Base-by-base conservation (phyloP, 2,888 invertebrate species). In the Hoplodrina ambigua region DNA sequence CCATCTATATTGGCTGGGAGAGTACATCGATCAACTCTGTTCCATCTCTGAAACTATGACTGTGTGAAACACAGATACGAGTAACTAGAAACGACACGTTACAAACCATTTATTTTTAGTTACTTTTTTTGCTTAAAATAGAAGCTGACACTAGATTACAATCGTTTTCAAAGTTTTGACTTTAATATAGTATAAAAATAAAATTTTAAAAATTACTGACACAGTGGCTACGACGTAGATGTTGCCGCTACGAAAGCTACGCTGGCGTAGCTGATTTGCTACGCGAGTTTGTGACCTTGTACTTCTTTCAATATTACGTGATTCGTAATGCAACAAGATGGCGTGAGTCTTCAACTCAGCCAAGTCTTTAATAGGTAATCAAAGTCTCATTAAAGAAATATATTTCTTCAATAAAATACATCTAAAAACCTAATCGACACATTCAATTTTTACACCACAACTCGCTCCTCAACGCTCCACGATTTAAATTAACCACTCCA, bases 31-130 rank as follows among this genome's bases (percentile, higher is more conserved):
- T 83, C 81, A 83, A 81, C 62, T 68, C 44, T 19, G 67, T 58
- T 65, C 50, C 72, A 72, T 59, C 56, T 73, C 70, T 80, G 25
- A 69, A 83, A 82, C 78, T 81, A 83, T 78, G 67, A 75, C 68
- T 66, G 59, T 30, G 55, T 30, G 59, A n/a, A 55, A 55, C 65
- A 41, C 15, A 46, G 55, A 60, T 57, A 41, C 10, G 2, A 37
- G 20, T 8, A 1, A 10, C 68, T 83, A n/a, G 74, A 77, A 68
- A 41, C 17, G 57, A 30, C 20, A 41, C 11, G 13, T 13, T 13
- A 41, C 13, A 41, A 37, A 37, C 37, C 7, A 8, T 8, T 1
- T 8, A 37, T 1, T 37, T 37, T 8, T 33, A 33, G 33, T 0
- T 6, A 4, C 33, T 6, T 37, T 37, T 37, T 37, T 37, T 37